Percentiles rank a stretch among this genome's conserved stretches.
Evolutionary conservation across 2,113 vertebrate species (phyloP).

Genomic region (Arenaria interpres): DNA sequence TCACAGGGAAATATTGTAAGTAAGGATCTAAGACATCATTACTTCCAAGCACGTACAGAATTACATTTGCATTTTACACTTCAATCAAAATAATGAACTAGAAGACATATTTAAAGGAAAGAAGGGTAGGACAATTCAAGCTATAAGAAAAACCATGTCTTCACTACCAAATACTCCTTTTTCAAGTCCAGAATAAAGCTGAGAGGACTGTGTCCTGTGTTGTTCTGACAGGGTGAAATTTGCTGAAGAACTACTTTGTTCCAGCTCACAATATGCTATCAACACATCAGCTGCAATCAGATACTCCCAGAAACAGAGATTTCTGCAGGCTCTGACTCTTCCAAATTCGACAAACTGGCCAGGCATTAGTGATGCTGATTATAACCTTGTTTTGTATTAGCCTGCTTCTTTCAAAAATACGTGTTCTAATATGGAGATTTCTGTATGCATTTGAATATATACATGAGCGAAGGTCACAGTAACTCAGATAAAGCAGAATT

Average conservation of each 20-base stretch:
- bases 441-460: background rate
- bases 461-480: background rate
- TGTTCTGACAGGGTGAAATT: background rate
- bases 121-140: background rate
- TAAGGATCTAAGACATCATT: background rate
- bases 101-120: background rate
- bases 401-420: background rate
- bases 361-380: background rate
- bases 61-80: background rate
- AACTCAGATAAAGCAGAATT: background rate
- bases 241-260: background rate
- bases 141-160: background rate
- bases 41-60: background rate
- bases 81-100: background rate
- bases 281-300: background rate
- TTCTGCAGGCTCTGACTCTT: background rate
- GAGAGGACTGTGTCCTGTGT: background rate
- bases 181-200: background rate
- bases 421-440: background rate
- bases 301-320: background rate
- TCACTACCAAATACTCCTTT: background rate
- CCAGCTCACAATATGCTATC: background rate
- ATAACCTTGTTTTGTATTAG: background rate
- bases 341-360: background rate
- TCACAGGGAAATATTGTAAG: background rate